phyloP scores from a whole-genome alignment of 2,888 invertebrate species.

The Hoplodrina ambigua region DNA sequence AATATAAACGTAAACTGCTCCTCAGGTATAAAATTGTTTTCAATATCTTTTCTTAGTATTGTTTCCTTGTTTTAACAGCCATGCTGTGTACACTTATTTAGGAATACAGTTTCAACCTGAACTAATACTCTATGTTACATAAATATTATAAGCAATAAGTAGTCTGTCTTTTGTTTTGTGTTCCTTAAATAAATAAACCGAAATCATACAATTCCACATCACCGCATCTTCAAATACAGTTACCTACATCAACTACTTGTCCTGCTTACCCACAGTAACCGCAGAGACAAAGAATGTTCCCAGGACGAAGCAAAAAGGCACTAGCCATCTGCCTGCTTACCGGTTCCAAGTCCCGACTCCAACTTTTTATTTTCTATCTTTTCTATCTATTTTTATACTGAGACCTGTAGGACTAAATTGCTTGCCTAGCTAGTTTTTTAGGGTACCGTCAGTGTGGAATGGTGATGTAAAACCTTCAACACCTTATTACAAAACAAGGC shows the following conservation, averaged over 20 bases:
- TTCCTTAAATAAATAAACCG: not conserved
- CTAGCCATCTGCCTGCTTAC: conserved; percentile 81
- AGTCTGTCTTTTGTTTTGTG: no score
- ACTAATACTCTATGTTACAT: no score
- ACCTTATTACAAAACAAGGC: not conserved
- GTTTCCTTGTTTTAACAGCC: no score
- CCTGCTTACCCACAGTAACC: conserved; percentile 19
- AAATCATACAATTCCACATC: not conserved
- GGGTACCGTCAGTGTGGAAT: conserved; percentile 37
- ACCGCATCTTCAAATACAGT: conserved; percentile 24
- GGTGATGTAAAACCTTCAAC: not conserved
- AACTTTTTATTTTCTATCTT: conserved; percentile 82
- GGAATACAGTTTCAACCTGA: no score
- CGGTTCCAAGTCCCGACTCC: conserved; percentile 74
- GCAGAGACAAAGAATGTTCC: conserved; percentile 79
- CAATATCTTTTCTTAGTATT: no score
- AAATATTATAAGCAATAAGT: no score
- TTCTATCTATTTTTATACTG: conserved; percentile 81
- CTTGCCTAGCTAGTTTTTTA: conserved; percentile 70
- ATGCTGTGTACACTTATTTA: no score
- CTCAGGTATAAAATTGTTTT: no score
- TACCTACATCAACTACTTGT: conserved; percentile 10
- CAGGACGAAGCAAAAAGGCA: conserved; percentile 80
- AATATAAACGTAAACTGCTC: no score
- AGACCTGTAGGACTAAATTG: conserved; percentile 66